Percentiles rank a stretch among this genome's conserved stretches.
Evolutionary conservation across 1,140 invertebrate genomes (phyloP).

Genomic region (Bombyx mandarina): DNA sequence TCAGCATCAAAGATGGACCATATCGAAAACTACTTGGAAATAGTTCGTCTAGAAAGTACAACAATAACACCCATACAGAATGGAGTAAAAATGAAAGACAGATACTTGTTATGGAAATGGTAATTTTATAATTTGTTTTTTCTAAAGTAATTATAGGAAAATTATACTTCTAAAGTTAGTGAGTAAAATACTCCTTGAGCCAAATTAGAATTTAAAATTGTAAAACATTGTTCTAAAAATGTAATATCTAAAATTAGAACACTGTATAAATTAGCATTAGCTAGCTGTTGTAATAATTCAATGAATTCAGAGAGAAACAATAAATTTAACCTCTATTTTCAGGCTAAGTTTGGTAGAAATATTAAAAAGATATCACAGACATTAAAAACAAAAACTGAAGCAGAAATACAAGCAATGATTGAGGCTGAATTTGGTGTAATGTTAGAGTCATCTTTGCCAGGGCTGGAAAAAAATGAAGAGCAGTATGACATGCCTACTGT

Average conservation of each 20-base stretch:
- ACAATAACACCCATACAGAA: conserved; percentile 23
- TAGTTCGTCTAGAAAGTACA: conserved; percentile 21
- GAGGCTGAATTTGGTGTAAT: conserved; percentile 59
- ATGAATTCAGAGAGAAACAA: conserved; percentile 4
- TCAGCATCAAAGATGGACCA: conserved; percentile 34
- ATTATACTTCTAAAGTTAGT: background rate
- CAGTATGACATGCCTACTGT: conserved; percentile 32
- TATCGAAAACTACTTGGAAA: conserved; percentile 40
- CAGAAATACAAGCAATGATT: conserved; percentile 72
- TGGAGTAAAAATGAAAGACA: conserved; percentile 74
- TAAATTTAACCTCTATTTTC: conserved; percentile 16
- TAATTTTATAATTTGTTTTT: conserved; percentile 25
- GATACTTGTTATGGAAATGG: conserved; percentile 74
- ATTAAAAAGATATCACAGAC: conserved; percentile 74
- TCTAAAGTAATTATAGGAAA: background rate
- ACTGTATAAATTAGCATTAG: too few relatives aligned
- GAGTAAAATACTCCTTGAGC: too few relatives aligned
- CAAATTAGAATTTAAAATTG: too few relatives aligned
- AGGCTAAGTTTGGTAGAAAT: conserved; percentile 77
- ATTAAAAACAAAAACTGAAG: conserved; percentile 74
- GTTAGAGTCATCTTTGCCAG: too few relatives aligned
- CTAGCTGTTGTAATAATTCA: background rate
- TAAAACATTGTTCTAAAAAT: too few relatives aligned
- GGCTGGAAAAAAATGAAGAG: conserved; percentile 23
- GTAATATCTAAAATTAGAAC: too few relatives aligned